Evolutionary conservation across 2,888 invertebrate species (phyloP).

Genomic region (Tryphoninae sp.): DNA sequence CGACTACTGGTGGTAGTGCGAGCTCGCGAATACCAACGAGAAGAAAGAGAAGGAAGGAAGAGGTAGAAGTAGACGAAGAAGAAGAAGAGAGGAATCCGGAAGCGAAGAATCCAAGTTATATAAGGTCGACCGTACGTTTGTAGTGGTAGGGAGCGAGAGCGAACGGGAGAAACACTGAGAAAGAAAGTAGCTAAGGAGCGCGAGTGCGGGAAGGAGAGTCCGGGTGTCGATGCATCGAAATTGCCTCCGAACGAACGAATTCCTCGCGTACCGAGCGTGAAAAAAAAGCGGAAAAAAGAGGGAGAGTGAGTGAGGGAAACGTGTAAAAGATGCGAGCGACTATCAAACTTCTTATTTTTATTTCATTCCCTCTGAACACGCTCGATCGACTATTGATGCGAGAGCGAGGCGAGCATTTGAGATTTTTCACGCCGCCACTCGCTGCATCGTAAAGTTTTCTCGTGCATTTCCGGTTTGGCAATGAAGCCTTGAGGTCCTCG

Average conservation of each 20-base stretch:
- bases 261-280: slow-evolving; percentile 52
- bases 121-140: slow-evolving; percentile 45
- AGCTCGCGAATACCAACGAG: background rate
- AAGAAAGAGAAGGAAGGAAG: too few relatives aligned
- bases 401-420: slow-evolving; percentile 18
- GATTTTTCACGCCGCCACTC: slow-evolving; percentile 40
- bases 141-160: slow-evolving; percentile 23
- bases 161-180: slow-evolving; percentile 38
- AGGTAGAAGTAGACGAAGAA: background rate
- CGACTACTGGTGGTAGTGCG: slow-evolving; percentile 15
- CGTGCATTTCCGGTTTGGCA: background rate
- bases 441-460: background rate
- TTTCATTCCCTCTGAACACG: slow-evolving; percentile 60
- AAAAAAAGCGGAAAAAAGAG: background rate
- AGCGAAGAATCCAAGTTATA: slow-evolving; percentile 41
- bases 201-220: slow-evolving; percentile 15
- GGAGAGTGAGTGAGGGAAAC: too few relatives aligned
- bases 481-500: too few relatives aligned
- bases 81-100: slow-evolving; percentile 46
- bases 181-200: background rate
- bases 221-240: slow-evolving; percentile 57
- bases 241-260: slow-evolving; percentile 59
- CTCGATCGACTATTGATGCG: slow-evolving; percentile 52
- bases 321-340: too few relatives aligned
- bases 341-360: slow-evolving; percentile 43